A percentile compares a stretch with the other conserved stretches of the same genome.
phyloP scores from a whole-genome alignment of 1,140 invertebrate genomes.

The Chrysopa pallens region DNA sequence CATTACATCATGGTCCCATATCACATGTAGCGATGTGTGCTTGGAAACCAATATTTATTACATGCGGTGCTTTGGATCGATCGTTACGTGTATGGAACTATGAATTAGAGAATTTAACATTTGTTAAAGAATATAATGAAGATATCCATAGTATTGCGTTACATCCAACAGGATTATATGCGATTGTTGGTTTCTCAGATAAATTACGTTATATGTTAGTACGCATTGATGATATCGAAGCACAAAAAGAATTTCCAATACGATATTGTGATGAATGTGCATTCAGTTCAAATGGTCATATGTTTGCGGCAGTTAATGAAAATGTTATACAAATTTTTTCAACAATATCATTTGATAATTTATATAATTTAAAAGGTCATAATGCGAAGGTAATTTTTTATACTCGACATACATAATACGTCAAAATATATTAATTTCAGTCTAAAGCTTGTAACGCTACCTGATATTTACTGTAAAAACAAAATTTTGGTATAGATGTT shows the following conservation, averaged over 20 bases:
- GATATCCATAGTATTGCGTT: conserved; percentile 61
- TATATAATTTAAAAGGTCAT: conserved; percentile 61
- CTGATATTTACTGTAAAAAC: no score
- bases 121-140: conserved; percentile 63
- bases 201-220: conserved; percentile 73
- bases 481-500: no score
- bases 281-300: conserved; percentile 64
- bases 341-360: conserved; percentile 49
- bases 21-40: conserved; percentile 61
- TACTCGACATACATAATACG: no score
- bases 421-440: no score
- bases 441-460: no score
- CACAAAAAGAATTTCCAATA: conserved; percentile 55
- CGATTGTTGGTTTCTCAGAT: conserved; percentile 78
- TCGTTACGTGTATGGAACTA: conserved; percentile 83
- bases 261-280: conserved; percentile 45
- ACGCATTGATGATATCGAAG: conserved; percentile 69
- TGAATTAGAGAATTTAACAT: conserved; percentile 53
- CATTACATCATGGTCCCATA: conserved; percentile 64
- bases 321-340: conserved; percentile 65
- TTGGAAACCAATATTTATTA: conserved; percentile 79
- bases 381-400: conserved; percentile 50
- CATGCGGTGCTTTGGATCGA: conserved; percentile 59
- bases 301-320: conserved; percentile 63
- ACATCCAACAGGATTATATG: conserved; percentile 71